Conservation (phyloP, 2,888 invertebrate genomes). For the Charanyca ferruginea region DNA sequence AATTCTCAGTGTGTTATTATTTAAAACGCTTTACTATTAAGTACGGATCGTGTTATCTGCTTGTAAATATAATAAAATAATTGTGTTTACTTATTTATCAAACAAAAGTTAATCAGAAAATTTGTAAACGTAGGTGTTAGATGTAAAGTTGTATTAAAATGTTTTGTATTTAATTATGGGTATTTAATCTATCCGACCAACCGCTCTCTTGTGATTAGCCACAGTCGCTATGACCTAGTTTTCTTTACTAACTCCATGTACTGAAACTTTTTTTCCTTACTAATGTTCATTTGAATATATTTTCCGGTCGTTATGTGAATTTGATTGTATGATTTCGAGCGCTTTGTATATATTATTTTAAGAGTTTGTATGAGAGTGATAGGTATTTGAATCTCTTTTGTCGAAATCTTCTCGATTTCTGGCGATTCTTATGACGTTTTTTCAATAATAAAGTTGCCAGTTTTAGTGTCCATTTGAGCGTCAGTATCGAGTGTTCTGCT, state of each 20-base stretch:
- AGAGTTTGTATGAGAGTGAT: slow-evolving; percentile 88
- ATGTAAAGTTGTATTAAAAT: slow-evolving; percentile 91
- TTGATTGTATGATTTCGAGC: slow-evolving; percentile 87
- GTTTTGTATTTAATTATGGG: slow-evolving; percentile 90
- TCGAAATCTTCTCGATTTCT: slow-evolving; percentile 78
- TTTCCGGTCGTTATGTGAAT: slow-evolving; percentile 77
- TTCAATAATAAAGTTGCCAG: slow-evolving; percentile 65
- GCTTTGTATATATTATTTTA: slow-evolving; percentile 90
- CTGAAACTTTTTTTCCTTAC: slow-evolving; percentile 75
- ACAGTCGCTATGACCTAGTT: slow-evolving; percentile 82
- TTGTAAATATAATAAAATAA: slow-evolving; percentile 89
- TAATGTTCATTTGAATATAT: slow-evolving; percentile 77
- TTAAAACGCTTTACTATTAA: slow-evolving; percentile 90
- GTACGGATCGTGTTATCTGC: slow-evolving; percentile 89
- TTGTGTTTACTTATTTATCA: slow-evolving; percentile 91
- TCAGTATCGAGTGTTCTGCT: slow-evolving; percentile 54
- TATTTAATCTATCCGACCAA: slow-evolving; percentile 88
- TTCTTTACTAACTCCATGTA: slow-evolving; percentile 78
- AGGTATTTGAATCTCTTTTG: slow-evolving; percentile 89
- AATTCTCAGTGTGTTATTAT: slow-evolving; percentile 91
- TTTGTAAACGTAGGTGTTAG: slow-evolving; percentile 90
- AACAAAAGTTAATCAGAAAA: slow-evolving; percentile 86
- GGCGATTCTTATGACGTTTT: slow-evolving; percentile 67
- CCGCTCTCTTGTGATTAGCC: slow-evolving; percentile 89
- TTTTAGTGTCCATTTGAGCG: slow-evolving; percentile 52